phyloP scores from a whole-genome alignment of 2,797 vertebrate species.

The Chrysolophus pictus region DNA sequence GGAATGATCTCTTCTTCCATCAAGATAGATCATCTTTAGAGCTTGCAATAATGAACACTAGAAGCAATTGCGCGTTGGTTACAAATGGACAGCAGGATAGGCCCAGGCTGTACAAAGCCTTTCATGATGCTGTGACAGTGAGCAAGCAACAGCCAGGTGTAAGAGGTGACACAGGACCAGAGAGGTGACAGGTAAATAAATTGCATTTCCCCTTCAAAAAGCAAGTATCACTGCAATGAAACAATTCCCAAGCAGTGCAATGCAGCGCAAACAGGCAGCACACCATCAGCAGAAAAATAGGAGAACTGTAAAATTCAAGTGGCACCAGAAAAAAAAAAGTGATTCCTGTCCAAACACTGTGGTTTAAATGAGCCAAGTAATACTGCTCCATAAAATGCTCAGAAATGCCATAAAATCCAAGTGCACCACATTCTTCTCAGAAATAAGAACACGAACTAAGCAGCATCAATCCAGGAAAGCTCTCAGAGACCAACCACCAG shows the following conservation, averaged over 20 bases:
- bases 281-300: neutral
- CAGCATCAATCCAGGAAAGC: neutral
- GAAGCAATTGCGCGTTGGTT: neutral
- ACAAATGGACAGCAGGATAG: fast-evolving
- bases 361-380: neutral
- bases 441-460: neutral
- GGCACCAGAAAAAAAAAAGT: neutral
- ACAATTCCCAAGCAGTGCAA: fast-evolving
- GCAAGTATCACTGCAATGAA: neutral
- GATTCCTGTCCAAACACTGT: neutral
- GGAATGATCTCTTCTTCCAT: conserved; percentile 1
- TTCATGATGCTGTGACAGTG: neutral
- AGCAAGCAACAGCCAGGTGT: neutral
- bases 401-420: neutral
- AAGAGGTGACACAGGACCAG: neutral
- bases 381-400: neutral
- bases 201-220: neutral
- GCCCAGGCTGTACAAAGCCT: neutral
- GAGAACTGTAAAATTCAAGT: neutral
- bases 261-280: neutral
- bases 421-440: neutral
- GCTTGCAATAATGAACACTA: neutral
- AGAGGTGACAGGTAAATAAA: neutral
- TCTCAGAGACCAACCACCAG: neutral
- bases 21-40: conserved; percentile 12